Evolutionary conservation across 2,888 invertebrate genomes (phyloP), one percentile per base, ranked within the genome.

Genomic region (Polyommatus iphigenia): DNA sequence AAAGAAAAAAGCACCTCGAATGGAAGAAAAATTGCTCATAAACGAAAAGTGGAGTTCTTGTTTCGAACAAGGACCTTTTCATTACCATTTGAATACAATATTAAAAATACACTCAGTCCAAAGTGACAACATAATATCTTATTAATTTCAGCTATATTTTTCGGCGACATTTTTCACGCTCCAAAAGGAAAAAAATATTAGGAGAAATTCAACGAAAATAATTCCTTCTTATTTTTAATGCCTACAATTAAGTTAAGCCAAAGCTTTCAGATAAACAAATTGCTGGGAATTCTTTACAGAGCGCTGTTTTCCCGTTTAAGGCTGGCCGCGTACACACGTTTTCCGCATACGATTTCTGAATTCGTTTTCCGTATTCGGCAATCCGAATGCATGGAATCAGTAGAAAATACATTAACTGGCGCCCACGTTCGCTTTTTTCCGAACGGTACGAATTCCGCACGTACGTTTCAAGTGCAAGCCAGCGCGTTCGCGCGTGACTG

Each of bases 231-330:
- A 75, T 50, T 78, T 78, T 75, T 78, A 80, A 79, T 78, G 71
- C 59, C 81, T 80, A 82, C 82, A 78, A 80, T 80, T 75, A 75
- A 84, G 83, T 83, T 79, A 79, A 79, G 79, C 78, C 50, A 32
- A 78, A 75, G 78, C 79, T 81, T 75, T 67, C 76, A 77, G 8
- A 73, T 20, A 41, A 77, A 78, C 59, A 57, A 77, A 72, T 77
- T 77, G 76, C 76, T 20, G 76, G 76, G 41, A 73, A 76, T 78
- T 72, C 50, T 71, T 72, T 76, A 77, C 41, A n/a, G 36, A 13
- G 13, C 29, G 50, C 73, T 71, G 77, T 79, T 77, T 71, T 71
- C 59, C 3, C 50, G 13, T 46, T 72, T 72, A 46, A 36, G 36
- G 36, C 7, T 36, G 36, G 8, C 36, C 36, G 7, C 36, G 7